Evolutionary conservation across 2,113 vertebrate species (phyloP).

Genomic region (Hassar affinis): DNA sequence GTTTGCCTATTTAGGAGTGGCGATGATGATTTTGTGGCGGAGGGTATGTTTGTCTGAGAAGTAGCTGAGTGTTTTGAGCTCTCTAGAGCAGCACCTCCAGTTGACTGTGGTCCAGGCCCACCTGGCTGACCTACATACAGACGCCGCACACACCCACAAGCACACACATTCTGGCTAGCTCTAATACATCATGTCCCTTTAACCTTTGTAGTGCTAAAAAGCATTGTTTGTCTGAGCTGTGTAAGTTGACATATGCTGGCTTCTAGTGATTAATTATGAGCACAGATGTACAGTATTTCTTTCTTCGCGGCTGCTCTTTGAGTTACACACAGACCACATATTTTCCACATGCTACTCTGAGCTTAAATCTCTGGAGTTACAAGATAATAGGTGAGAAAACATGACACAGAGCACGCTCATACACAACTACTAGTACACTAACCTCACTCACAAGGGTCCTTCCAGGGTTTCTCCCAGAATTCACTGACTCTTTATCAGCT

Average conservation of each 20-base stretch:
- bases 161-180: neutral
- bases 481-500: neutral
- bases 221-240: conserved; percentile 14
- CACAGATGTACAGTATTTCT: conserved; percentile 14
- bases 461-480: neutral
- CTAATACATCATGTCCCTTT: neutral
- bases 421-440: conserved; percentile 7
- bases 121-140: conserved; percentile 70
- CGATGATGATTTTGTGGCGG: neutral
- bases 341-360: conserved; percentile 38
- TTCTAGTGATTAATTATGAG: conserved; percentile 25
- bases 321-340: neutral
- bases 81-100: conserved; percentile 44
- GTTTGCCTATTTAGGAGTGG: conserved; percentile 30
- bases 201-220: neutral
- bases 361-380: conserved; percentile 27
- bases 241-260: conserved; percentile 1
- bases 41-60: conserved; percentile 8
- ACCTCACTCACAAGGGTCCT: neutral
- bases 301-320: conserved; percentile 3
- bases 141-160: neutral
- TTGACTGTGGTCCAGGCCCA: conserved; percentile 66
- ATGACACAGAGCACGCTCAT: neutral
- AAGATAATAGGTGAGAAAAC: conserved; percentile 24
- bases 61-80: conserved; percentile 7